Evolutionary conservation across 2,113 vertebrate genomes (phyloP).

Genomic region (Corythornis vintsioides): DNA sequence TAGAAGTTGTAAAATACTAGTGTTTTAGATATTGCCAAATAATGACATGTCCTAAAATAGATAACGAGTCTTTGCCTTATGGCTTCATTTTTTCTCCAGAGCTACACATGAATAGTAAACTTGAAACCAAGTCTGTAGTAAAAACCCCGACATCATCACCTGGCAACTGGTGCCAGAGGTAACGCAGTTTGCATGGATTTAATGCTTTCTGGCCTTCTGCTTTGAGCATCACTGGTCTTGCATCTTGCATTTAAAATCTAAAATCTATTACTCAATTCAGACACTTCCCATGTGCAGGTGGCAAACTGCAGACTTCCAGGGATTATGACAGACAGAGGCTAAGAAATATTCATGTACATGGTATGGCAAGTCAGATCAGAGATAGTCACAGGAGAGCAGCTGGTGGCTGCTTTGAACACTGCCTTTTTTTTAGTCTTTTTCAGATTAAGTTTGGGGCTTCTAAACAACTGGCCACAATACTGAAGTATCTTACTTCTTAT

Average conservation of each 20-base stretch:
- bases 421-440: not conserved
- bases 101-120: not conserved
- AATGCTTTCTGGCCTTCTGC: not conserved
- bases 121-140: not conserved
- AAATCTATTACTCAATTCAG: not conserved
- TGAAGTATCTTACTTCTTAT: not conserved
- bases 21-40: not conserved
- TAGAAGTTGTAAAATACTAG: not conserved
- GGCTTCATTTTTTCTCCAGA: not conserved
- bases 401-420: not conserved
- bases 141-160: not conserved
- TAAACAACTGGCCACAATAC: not conserved
- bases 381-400: not conserved
- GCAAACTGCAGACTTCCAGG: not conserved
- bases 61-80: constrained; percentile 29
- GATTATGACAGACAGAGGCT: not conserved
- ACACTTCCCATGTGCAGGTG: not conserved
- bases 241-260: not conserved
- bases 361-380: not conserved
- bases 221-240: not conserved
- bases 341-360: not conserved
- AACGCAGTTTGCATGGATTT: not conserved
- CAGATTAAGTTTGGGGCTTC: not conserved
- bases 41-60: not conserved
- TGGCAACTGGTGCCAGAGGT: not conserved